Evolutionary conservation across 2,888 invertebrate species (phyloP), one percentile per base, ranked within the genome.

Genomic region (Cephus spinipes): DNA sequence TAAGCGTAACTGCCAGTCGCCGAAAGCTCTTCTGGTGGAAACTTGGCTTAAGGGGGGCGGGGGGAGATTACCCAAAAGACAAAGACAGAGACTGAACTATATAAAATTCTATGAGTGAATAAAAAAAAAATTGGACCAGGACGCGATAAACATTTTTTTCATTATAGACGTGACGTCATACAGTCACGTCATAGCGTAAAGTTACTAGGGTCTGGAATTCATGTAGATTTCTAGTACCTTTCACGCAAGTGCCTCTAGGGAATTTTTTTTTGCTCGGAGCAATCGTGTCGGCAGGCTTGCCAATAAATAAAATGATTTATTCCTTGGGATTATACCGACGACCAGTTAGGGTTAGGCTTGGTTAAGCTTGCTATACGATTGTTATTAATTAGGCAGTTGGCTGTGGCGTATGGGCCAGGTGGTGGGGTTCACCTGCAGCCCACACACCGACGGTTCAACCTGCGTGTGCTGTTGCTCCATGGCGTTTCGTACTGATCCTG

Each of bases 311-410:
- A 55, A 55, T 55, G 55, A 55, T 55, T 55, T 55, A 55, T 55
- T 55, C 23, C 23, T 23, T 15, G 55, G 23, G 55, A 55, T 55
- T 55, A 55, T 55, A 55, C 55, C 6, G 55, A 23, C 9, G 23
- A 9, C 9, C 55, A 23, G 23, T 55, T 55, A 55, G 23, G 80
- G 79, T 81, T 76, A 77, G 77, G 78, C 35, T 81, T 82, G 82
- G 81, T 78, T 83, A 81, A 81, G 80, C 81, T 77, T 75, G 81
- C 81, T 80, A 79, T 80, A 79, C 83, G 85, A 86, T 88, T 87
- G 84, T 87, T 86, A 88, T 88, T 89, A 88, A 89, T 89, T 87
- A 87, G 88, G 86, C 87, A 87, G 88, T 87, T 88, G 87, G 86
- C 83, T 69, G 82, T 83, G 81, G 80, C 73, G 76, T 76, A 68